A percentile compares a stretch with the other conserved stretches of the same genome.
Conservation (phyloP, 1,140 invertebrate species). For the Papilio helenus region DNA sequence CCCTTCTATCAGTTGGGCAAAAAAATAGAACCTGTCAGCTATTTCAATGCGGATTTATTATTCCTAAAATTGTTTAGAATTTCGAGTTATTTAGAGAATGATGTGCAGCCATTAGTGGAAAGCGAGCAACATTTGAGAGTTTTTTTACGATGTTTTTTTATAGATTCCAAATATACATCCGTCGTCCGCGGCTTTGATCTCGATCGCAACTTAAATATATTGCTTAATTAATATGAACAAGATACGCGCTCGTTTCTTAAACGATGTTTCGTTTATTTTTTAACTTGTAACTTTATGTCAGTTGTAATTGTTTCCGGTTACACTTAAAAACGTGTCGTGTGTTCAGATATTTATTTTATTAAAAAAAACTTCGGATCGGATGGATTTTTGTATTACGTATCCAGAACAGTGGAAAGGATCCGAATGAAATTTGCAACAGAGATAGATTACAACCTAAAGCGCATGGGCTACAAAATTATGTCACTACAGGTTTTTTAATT, state of each 20-base stretch:
- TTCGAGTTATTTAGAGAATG: constrained; percentile 36
- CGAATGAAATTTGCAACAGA: no score
- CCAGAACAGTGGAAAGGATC: no score
- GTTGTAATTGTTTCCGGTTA: constrained; percentile 26
- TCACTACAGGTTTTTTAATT: no score
- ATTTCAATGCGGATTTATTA: constrained; percentile 26
- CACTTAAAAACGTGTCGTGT: not conserved
- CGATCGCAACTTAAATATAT: constrained; percentile 30
- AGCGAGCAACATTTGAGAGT: constrained; percentile 22
- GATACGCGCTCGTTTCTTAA: constrained; percentile 24
- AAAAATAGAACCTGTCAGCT: not conserved
- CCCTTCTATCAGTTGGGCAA: not conserved
- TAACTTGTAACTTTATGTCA: not conserved
- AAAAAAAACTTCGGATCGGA: no score
- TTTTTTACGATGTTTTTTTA: constrained; percentile 33
- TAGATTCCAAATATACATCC: constrained; percentile 24
- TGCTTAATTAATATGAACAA: constrained; percentile 37
- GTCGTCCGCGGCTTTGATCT: constrained; percentile 32
- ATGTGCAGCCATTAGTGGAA: constrained; percentile 34
- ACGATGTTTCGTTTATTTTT: constrained; percentile 19
- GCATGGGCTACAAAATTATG: no score
- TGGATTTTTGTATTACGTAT: no score
- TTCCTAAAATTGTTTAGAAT: constrained; percentile 36
- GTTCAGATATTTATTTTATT: no score
- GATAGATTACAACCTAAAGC: no score